phyloP scores from a whole-genome alignment of 2,113 vertebrate genomes.

The Thermophis baileyi region DNA sequence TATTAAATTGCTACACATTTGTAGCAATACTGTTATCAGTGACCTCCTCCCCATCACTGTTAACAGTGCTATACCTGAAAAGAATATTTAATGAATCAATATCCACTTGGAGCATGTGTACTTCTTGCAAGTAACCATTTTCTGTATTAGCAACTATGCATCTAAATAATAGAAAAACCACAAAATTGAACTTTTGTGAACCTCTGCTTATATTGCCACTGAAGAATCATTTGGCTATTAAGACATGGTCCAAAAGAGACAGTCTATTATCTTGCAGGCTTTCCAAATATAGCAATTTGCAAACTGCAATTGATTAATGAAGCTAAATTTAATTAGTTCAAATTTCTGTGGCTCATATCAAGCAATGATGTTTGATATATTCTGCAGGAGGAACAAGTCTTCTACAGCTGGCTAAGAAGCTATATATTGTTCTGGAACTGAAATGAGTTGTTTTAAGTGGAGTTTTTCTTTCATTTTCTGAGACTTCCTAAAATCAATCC shows the following conservation, averaged over 20 bases:
- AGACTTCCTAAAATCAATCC: conserved; percentile 78
- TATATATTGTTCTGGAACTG: conserved; percentile 73
- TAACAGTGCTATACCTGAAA: neutral
- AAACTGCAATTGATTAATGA: conserved; percentile 71
- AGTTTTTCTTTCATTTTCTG: conserved; percentile 76
- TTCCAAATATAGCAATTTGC: conserved; percentile 67
- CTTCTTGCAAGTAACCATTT: neutral
- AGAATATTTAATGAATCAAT: conserved; percentile 1
- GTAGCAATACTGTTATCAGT: conserved; percentile 2
- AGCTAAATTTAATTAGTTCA: conserved; percentile 73
- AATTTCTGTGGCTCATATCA: conserved; percentile 65
- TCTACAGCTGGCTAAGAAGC: conserved; percentile 67
- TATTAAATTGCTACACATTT: conserved; percentile 9
- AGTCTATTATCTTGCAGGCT: conserved; percentile 58
- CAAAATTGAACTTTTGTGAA: neutral
- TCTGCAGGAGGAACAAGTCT: conserved; percentile 55
- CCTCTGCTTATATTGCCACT: conserved; percentile 45
- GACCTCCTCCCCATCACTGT: neutral
- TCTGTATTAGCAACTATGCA: conserved; percentile 23
- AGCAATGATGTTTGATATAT: conserved; percentile 68
- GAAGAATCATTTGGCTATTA: conserved; percentile 41
- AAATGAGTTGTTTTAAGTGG: conserved; percentile 77
- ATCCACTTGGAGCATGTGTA: neutral
- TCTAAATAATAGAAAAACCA: neutral
- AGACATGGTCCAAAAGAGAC: conserved; percentile 52